Conservation (phyloP, 2,113 vertebrate genomes). For the Xenotilapia caudafasciata region DNA sequence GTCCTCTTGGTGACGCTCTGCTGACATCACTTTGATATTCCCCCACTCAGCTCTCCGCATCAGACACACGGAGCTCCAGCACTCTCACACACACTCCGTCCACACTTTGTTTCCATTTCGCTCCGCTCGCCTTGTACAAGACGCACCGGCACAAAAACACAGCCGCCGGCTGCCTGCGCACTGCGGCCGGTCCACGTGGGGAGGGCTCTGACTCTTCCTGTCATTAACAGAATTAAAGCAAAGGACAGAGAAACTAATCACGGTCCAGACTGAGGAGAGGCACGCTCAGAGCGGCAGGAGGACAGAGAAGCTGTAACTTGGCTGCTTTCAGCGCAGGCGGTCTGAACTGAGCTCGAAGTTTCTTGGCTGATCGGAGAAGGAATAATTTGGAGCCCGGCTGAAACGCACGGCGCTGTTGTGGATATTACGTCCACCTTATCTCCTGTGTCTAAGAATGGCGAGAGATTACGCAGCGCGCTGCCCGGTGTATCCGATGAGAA, state of each 20-base stretch:
- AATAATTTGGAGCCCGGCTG: conserved; percentile 16
- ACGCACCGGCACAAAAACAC: background rate
- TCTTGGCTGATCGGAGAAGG: conserved; percentile 5
- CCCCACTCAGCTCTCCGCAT: conserved; percentile 3
- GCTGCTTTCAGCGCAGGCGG: background rate
- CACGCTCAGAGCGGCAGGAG: background rate
- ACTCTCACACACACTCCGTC: background rate
- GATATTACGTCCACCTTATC: conserved; percentile 54
- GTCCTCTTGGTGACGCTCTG: conserved; percentile 67
- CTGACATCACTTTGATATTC: conserved; percentile 59
- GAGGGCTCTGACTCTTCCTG: conserved; percentile 19
- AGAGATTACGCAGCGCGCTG: conserved; percentile 40
- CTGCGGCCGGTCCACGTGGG: conserved; percentile 18
- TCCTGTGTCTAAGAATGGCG: conserved; percentile 49
- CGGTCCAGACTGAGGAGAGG: background rate
- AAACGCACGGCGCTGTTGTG: conserved; percentile 15
- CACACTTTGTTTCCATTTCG: background rate
- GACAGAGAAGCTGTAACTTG: conserved; percentile 21
- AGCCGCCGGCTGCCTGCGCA: conserved; percentile 24
- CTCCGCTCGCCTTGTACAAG: background rate
- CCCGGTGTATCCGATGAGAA: conserved; percentile 21
- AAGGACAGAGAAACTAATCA: background rate
- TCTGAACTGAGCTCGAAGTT: conserved; percentile 32
- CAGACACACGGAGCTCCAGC: background rate
- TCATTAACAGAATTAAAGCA: background rate